These are phyloP conservation scores for Pelvicachromis taeniatus DNA, from an alignment of 2,113 vertebrate genomes.

Conservation along the genomic window DNA sequence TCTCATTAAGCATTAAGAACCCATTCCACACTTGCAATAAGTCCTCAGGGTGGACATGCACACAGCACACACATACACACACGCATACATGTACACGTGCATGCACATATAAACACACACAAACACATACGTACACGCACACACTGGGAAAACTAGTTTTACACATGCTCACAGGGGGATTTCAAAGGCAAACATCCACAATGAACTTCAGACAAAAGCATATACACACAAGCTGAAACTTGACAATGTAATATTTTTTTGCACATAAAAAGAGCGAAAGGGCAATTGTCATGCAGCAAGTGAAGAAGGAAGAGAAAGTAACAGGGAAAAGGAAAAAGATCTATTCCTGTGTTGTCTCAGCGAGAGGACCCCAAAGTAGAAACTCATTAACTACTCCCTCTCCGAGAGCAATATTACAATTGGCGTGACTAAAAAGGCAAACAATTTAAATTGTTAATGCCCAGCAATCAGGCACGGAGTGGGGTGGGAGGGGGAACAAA, in stretches of 20 bases:
- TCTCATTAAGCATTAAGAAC: constrained; percentile 21
- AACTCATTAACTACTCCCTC: constrained; percentile 48
- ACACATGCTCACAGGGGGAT: not conserved
- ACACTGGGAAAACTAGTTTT: not conserved
- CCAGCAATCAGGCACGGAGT: not conserved
- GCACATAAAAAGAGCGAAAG: not conserved
- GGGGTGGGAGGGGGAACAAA: not conserved
- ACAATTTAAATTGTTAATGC: constrained; percentile 42
- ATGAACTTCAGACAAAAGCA: not conserved
- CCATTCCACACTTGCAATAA: not conserved
- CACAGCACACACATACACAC: not conserved
- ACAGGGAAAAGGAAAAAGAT: not conserved
- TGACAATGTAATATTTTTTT: not conserved
- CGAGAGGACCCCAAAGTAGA: constrained; percentile 30
- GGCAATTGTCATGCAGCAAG: not conserved
- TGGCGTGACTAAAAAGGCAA: constrained; percentile 39
- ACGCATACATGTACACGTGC: not conserved
- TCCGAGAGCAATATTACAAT: constrained; percentile 18
- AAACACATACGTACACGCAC: not conserved
- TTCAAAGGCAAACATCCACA: not conserved
- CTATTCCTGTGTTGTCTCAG: constrained; percentile 31
- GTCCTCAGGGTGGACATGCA: not conserved
- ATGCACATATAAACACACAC: not conserved
- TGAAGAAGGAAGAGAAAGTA: not conserved
- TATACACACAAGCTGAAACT: not conserved